These are phyloP conservation scores for Actenoides lindsayi DNA, from an alignment of 2,113 vertebrate species.

Conservation along the genomic window DNA sequence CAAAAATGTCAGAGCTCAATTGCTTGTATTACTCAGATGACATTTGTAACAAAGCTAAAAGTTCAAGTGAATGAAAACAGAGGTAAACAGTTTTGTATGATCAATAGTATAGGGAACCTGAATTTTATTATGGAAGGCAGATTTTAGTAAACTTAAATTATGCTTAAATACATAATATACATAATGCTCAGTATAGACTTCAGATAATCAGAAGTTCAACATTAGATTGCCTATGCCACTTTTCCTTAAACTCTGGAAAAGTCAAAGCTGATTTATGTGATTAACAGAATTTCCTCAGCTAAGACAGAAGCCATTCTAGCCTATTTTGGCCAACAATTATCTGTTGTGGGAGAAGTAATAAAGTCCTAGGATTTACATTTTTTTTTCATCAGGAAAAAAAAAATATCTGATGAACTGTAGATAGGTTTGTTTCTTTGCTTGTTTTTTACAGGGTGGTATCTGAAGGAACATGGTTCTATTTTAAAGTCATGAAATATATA, in stretches of 20 bases:
- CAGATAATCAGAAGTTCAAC: not conserved
- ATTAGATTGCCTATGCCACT: not conserved
- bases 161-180: not conserved
- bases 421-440: not conserved
- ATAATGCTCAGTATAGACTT: not conserved
- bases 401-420: not conserved
- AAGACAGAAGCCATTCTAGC: not conserved
- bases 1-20: not conserved
- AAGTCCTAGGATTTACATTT: not conserved
- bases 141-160: not conserved
- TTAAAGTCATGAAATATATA: not conserved
- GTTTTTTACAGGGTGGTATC: not conserved
- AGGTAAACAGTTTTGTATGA: not conserved
- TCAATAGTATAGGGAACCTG: not conserved
- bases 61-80: not conserved
- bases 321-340: not conserved
- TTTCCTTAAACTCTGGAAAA: not conserved
- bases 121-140: not conserved
- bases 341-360: not conserved
- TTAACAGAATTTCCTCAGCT: not conserved
- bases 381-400: not conserved
- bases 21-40: not conserved
- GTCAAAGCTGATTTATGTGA: not conserved
- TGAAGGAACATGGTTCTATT: not conserved
- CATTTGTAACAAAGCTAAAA: not conserved